These are phyloP conservation scores for Poecilobothrus nobilitatus DNA, from an alignment of 2,888 invertebrate genomes.

Conservation along the genomic window DNA sequence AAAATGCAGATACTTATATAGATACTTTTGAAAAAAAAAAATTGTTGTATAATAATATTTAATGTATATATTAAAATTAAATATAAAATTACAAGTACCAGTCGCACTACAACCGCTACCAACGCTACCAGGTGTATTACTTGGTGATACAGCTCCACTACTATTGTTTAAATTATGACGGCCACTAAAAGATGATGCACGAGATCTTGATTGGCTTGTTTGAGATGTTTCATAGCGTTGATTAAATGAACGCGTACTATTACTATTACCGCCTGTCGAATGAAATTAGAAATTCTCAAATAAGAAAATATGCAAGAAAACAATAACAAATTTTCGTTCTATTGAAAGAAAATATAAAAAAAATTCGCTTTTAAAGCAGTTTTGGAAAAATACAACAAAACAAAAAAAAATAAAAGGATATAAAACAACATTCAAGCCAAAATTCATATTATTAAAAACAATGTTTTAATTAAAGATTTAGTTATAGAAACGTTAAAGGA, in stretches of 20 bases:
- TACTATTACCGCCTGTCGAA: constrained; percentile 19
- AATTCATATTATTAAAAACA: too few species aligned
- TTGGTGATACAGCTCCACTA: constrained; percentile 22
- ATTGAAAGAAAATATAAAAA: not conserved
- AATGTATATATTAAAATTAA: not conserved
- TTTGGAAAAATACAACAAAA: too few species aligned
- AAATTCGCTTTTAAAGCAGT: too few species aligned
- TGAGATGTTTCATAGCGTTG: constrained; percentile 51
- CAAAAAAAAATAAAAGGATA: too few species aligned
- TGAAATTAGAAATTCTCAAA: not conserved
- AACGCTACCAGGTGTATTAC: constrained; percentile 17
- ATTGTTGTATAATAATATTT: too few species aligned
- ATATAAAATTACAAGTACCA: constrained; percentile 1
- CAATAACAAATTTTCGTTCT: too few species aligned
- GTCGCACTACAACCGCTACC: constrained; percentile 15
- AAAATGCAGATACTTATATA: too few species aligned
- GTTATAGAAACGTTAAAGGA: too few species aligned
- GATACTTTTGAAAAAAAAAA: too few species aligned
- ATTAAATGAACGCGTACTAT: constrained; percentile 45
- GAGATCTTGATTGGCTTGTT: constrained; percentile 34
- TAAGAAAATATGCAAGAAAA: too few species aligned
- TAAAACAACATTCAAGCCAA: too few species aligned
- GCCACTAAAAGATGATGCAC: constrained; percentile 43
- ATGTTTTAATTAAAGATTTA: too few species aligned
- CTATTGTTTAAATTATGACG: constrained; percentile 37